These are phyloP conservation scores for Atta colombica DNA, from an alignment of 1,140 invertebrate genomes.

Conservation along the genomic window DNA sequence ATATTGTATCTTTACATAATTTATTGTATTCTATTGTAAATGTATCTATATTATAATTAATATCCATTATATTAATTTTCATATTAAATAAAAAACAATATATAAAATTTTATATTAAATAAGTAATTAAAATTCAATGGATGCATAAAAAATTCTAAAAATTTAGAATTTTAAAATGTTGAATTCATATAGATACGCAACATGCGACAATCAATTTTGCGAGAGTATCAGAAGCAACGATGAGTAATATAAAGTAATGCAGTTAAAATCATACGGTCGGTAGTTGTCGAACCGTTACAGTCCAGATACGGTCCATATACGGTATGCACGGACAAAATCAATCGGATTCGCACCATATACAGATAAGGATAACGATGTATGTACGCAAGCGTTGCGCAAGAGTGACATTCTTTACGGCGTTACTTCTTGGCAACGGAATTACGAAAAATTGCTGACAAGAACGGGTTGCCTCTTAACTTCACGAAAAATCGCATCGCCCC, in stretches of 20 bases:
- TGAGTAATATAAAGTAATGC: neutral
- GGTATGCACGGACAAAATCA: conserved; percentile 60
- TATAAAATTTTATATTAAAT: conserved; percentile 4
- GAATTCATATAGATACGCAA: neutral
- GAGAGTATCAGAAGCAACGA: neutral
- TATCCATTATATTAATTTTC: neutral
- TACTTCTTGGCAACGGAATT: conserved; percentile 37
- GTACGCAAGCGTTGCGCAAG: conserved; percentile 56
- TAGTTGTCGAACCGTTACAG: conserved; percentile 44
- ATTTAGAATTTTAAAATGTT: neutral
- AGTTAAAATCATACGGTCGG: conserved; percentile 5
- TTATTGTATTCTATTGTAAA: neutral
- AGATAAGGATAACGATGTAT: conserved; percentile 63
- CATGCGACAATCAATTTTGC: neutral
- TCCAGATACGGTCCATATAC: conserved; percentile 55
- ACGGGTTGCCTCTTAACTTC: conserved; percentile 1
- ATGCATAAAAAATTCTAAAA: neutral
- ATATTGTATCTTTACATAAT: neutral
- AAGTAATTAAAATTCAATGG: neutral
- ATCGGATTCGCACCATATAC: conserved; percentile 70
- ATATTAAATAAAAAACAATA: neutral
- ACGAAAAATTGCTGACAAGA: conserved; percentile 44
- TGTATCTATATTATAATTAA: neutral
- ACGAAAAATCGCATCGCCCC: conserved; percentile 15
- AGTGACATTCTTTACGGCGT: conserved; percentile 47